Conservation (phyloP, 2,113 vertebrate species). For the Hippocampus barbouri region DNA sequence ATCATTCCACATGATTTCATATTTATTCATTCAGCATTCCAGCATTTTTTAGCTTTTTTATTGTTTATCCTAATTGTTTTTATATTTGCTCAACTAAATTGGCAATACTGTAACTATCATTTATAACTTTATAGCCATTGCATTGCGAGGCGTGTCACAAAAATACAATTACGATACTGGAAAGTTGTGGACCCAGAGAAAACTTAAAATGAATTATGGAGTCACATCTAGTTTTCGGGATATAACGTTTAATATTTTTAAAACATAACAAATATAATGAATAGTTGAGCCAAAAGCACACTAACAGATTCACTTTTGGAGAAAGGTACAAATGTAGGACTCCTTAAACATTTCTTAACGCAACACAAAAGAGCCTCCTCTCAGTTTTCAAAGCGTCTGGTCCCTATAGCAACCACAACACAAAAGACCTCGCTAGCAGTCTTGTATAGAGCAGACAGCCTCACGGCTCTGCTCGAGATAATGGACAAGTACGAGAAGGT, state of each 20-base stretch:
- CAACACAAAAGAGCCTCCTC: neutral
- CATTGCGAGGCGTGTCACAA: too few relatives aligned
- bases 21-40: too few relatives aligned
- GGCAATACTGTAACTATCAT: too few relatives aligned
- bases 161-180: too few relatives aligned
- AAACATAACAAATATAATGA: neutral
- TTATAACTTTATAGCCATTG: too few relatives aligned
- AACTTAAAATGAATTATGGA: too few relatives aligned
- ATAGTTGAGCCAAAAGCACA: neutral
- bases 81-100: too few relatives aligned
- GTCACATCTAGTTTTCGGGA: neutral
- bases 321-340: neutral
- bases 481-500: conserved; percentile 75
- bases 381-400: neutral
- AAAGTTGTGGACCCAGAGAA: too few relatives aligned
- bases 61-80: too few relatives aligned
- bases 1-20: too few relatives aligned
- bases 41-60: too few relatives aligned
- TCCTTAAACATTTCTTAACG: neutral
- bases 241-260: neutral
- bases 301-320: neutral
- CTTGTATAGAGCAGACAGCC: too few relatives aligned
- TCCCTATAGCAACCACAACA: conserved; percentile 28
- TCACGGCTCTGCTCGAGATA: neutral
- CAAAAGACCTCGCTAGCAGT: conserved; percentile 10